Conservation (phyloP, 2,888 invertebrate genomes). For the Philopedon plagiatum region DNA sequence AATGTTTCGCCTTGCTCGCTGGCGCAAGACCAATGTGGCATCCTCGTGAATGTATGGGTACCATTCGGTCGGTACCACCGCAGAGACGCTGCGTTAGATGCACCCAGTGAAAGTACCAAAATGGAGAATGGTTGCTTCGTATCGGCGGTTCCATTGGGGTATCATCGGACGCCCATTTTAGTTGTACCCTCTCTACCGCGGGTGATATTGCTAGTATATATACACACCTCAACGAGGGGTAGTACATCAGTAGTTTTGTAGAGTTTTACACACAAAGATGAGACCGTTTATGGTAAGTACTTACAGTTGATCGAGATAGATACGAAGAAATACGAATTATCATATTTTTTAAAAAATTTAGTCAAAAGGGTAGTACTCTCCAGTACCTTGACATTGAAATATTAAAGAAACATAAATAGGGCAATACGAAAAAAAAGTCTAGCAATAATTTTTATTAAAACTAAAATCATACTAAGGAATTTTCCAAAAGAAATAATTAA, state of each 20-base stretch:
- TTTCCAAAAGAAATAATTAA: no score
- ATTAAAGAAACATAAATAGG: no score
- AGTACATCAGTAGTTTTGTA: slow-evolving; percentile 46
- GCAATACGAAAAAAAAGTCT: no score
- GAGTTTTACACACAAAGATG: slow-evolving; percentile 43
- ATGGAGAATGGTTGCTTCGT: slow-evolving; percentile 40
- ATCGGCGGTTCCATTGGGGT: slow-evolving; percentile 28
- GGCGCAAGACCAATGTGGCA: slow-evolving; percentile 17
- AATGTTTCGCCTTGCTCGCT: neutral
- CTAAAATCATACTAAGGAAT: no score
- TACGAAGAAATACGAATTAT: no score
- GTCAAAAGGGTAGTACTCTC: no score
- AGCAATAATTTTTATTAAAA: no score
- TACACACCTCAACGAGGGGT: slow-evolving; percentile 50
- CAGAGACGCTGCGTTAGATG: slow-evolving; percentile 37
- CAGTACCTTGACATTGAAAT: no score
- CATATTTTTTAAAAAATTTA: no score
- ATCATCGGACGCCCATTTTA: slow-evolving; percentile 27
- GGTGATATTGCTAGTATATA: slow-evolving; percentile 42
- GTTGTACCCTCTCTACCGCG: slow-evolving; percentile 44
- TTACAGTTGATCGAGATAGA: neutral
- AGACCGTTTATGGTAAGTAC: slow-evolving; percentile 49
- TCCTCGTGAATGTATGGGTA: slow-evolving; percentile 40
- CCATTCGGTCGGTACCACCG: slow-evolving; percentile 12
- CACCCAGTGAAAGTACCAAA: slow-evolving; percentile 47